phyloP scores from a whole-genome alignment of 2,888 invertebrate species.

The Beris chalybata region DNA sequence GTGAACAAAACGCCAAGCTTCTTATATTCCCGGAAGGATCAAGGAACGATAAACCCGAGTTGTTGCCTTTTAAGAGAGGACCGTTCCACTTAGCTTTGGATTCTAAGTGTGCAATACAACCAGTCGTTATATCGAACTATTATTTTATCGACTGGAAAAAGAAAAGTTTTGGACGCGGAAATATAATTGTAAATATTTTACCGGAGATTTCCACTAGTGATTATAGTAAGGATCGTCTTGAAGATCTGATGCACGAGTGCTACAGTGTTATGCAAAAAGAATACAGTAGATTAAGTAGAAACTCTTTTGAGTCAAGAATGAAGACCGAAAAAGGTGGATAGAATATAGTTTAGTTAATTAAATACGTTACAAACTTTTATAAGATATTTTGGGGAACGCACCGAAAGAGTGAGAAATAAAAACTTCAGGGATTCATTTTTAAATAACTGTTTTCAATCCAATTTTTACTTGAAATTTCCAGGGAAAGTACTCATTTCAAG shows the following conservation, averaged over 20 bases:
- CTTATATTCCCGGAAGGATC: constrained; percentile 94
- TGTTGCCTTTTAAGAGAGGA: constrained; percentile 93
- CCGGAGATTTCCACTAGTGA: constrained; percentile 71
- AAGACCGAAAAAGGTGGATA: no score
- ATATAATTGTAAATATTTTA: constrained; percentile 70
- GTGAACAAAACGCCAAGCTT: constrained; percentile 70
- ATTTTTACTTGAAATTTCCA: no score
- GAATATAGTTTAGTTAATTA: no score
- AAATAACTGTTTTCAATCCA: no score
- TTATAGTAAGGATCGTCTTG: constrained; percentile 65
- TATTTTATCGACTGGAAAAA: constrained; percentile 68
- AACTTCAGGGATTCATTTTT: no score
- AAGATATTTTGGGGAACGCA: no score
- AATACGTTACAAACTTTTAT: no score
- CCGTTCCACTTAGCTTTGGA: constrained; percentile 91
- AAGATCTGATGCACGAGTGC: constrained; percentile 66
- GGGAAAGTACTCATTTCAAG: no score
- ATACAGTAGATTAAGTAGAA: constrained; percentile 49
- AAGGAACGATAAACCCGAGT: constrained; percentile 70
- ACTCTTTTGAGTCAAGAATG: no score
- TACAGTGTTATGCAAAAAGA: constrained; percentile 68
- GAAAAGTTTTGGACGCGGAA: constrained; percentile 70
- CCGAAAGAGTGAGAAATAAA: no score
- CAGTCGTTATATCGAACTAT: constrained; percentile 85
- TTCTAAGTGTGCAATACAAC: constrained; percentile 82